Evolutionary conservation across 2,888 invertebrate species (phyloP), one percentile per base, ranked within the genome.

Genomic region (Corbicula japonica): DNA sequence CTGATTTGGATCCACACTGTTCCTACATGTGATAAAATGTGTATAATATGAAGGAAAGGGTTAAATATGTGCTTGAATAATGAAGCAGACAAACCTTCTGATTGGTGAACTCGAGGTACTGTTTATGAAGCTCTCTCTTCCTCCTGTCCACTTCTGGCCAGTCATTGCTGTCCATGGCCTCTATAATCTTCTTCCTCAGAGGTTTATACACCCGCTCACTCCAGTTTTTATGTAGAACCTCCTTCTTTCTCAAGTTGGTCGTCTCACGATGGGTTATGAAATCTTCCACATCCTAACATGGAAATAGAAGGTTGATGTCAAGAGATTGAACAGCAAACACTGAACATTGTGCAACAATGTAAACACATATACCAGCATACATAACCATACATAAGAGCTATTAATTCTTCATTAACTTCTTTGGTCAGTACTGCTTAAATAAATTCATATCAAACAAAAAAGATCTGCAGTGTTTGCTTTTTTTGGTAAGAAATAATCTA

Each of bases 171-270:
- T 91, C 88, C 87, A 92, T 90, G 18, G 88, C 89, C 8, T 85
- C 80, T 26, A 90, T 82, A 12, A 93, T 88, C 68, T 92, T 86
- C 68, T 86, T 86, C 46, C 91, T 76, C 61, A 93, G 86, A 23
- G 93, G 93, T 70, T 92, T 91, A 80, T 89, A 91, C 35, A 93
- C 93, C 50, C 88, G 65, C 38, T 91, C 90, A 68, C 85, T 88
- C 93, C 93, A 93, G 63, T 88, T 89, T 75, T 92, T 92, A 75
- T 93, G 92, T 21, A 93, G 85, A 35, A 92, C 84, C 74, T 93
- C 93, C 72, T 89, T 92, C 80, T 91, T 92, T 28, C 92, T 75
- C 34, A 89, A 83, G 35, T 88, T 86, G 52, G 87, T 85, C 15
- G 89, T 66, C 26, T 91, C 89, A 66, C 89, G 88, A 38, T 84